Evolutionary conservation across 2,113 vertebrate species (phyloP), one percentile per base, ranked within the genome.

Genomic region (Leuciscus idus): DNA sequence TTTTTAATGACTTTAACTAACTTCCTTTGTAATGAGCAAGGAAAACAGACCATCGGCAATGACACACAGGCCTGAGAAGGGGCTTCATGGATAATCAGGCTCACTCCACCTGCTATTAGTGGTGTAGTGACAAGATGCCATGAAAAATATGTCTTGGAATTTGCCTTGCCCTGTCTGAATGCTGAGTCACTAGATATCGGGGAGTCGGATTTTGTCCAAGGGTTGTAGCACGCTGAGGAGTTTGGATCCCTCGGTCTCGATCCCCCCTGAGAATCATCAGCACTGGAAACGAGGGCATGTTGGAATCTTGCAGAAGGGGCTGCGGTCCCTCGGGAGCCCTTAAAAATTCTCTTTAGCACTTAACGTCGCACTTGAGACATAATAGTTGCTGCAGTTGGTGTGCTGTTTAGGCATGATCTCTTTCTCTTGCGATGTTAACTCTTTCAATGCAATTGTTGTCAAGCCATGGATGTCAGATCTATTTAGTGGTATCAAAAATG

Each of bases 111-210:
- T 84, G 84, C 64, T 61, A 33, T 88, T 55, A 73, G 39, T 33
- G 64, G 39, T 72, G 48, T 75, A 85, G 88, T 83, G 75, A 81
- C 39, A 84, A 81, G 70, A 48, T 61, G 81, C 61, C 84, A 86
- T 87, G 57, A 57, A 70, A 82, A 68, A 84, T 59, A 48, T 70
- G 43, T 57, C n/a, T 57, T 70, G n/a, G 82, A 57, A 73, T 74
- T 43, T 12, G 19, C 36, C 23, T 48, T 80, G 74, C 43, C 33
- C 78, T 61, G 70, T 39, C 77, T 28, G 90, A 92, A 85, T 84
- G 92, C 91, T 94, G 93, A 94, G 90, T 93, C 92, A 93, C 83
- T n/a, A 75, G 57, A 89, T 90, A 86, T 87, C 74, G 81, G 80
- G 86, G 90, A 88, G 79, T 90, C 81, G 79, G 61, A 83, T 85